Conservation (phyloP, 2,888 invertebrate genomes). For the Thumatha senex region DNA sequence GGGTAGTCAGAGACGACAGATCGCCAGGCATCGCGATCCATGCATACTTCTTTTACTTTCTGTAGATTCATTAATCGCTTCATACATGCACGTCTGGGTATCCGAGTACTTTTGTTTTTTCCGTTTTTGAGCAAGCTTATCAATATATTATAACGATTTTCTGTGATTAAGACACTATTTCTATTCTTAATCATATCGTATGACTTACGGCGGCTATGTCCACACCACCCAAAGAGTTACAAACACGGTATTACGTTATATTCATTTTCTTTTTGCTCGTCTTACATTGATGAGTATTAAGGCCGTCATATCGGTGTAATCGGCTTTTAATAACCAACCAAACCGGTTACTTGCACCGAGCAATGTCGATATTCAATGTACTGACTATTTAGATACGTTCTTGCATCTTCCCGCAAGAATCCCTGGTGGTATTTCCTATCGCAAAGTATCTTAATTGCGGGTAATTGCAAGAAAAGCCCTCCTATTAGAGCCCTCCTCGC, state of each 20-base stretch:
- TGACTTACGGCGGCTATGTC: too few species aligned
- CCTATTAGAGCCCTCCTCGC: conserved; percentile 68
- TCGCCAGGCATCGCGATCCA: too few species aligned
- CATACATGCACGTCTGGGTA: too few species aligned
- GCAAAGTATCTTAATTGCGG: conserved; percentile 75
- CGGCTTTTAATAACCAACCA: conserved; percentile 47
- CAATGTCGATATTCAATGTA: conserved; percentile 38
- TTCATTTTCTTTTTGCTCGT: conserved; percentile 29
- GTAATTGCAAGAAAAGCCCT: conserved; percentile 78
- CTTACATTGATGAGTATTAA: conserved; percentile 33
- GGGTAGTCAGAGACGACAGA: too few species aligned
- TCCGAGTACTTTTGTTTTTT: too few species aligned
- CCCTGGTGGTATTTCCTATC: conserved; percentile 53
- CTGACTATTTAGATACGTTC: conserved; percentile 45
- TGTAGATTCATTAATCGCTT: too few species aligned
- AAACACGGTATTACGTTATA: conserved; percentile 16
- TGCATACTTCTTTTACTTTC: too few species aligned
- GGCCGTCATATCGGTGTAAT: conserved; percentile 38
- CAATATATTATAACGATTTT: too few species aligned
- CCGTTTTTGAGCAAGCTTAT: too few species aligned
- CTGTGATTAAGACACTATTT: too few species aligned
- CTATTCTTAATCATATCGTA: too few species aligned
- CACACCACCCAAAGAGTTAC: not conserved
- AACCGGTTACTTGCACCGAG: conserved; percentile 29
- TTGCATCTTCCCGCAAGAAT: conserved; percentile 36